Base-by-base conservation (phyloP, 1,140 invertebrate species). In the Drosophila lacertosa region DNA sequence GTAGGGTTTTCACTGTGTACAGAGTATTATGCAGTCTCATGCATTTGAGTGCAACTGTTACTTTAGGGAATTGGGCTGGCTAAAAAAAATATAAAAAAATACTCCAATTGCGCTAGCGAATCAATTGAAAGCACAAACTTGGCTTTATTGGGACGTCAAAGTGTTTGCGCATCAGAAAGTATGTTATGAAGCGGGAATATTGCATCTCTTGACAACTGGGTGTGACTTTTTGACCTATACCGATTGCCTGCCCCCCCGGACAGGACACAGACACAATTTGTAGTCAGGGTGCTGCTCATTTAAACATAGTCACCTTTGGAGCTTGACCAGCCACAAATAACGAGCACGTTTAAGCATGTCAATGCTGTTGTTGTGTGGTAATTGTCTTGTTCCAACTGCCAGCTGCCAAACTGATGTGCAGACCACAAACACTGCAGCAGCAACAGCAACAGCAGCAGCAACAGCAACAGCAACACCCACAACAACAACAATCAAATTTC, bases 311-410 rank as follows among this genome's bases (percentile, higher is more conserved):
- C 24, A 29, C 26, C 26, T 29, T 29, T 29, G 26, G 5, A 29
- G 39, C 24, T 9, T 51, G 20, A 29, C 26, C 26, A 29, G 6
- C 26, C 37, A 57, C 22, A 54, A 35, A 65, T 29, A 65, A 50
- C 47, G 18, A 54, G 64, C 80, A 76, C 76, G 63, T 74, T 84
- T 84, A 63, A 73, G 67, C 63, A 66, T 83, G 80, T 75, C 80
- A 60, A 68, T 70, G 60, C 16, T 42, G 67, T 7, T 42, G 59
- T 59, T 47, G 33, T 37, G 9, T 50, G 62, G 32, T 58, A 40
- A 62, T 63, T 53, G 65, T 64, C 57, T 18, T 45, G 48, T 47
- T 32, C 16, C 24, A 48, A 45, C 60, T 50, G 72, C 42, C 60
- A 77, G 53, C 45, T 58, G 42, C 10, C 62, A 73, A 78, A 82